Conservation (phyloP, 2,113 vertebrate species). For the Setophaga coronata region DNA sequence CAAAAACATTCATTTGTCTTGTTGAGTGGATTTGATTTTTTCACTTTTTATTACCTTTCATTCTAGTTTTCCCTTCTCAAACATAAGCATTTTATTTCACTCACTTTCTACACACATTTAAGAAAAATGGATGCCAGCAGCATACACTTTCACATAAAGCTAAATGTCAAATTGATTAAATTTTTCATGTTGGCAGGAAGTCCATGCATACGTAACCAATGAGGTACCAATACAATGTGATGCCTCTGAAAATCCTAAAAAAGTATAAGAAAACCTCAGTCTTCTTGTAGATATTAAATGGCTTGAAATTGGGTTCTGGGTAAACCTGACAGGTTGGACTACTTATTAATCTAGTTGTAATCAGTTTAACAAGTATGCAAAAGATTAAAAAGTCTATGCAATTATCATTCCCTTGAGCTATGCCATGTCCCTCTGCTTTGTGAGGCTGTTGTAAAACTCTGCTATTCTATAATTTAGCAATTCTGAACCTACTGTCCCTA, state of each 20-base stretch:
- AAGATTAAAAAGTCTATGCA: not conserved
- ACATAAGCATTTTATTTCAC: not conserved
- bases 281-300: not conserved
- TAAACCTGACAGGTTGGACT: not conserved
- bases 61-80: not conserved
- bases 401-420: not conserved
- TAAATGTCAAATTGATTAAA: slow-evolving; percentile 11
- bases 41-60: not conserved
- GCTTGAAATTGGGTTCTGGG: not conserved
- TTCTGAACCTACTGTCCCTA: not conserved
- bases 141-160: not conserved
- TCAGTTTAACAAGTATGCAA: not conserved
- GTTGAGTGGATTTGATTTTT: not conserved
- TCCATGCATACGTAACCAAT: not conserved
- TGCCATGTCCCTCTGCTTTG: not conserved
- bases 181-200: not conserved
- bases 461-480: not conserved
- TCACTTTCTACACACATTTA: not conserved
- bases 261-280: not conserved
- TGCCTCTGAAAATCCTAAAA: not conserved
- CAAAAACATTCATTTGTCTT: not conserved
- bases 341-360: not conserved
- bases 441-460: not conserved
- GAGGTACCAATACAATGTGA: not conserved
- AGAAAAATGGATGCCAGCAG: not conserved